phyloP scores from a whole-genome alignment of 2,888 invertebrate species.

The Troilus luridus region DNA sequence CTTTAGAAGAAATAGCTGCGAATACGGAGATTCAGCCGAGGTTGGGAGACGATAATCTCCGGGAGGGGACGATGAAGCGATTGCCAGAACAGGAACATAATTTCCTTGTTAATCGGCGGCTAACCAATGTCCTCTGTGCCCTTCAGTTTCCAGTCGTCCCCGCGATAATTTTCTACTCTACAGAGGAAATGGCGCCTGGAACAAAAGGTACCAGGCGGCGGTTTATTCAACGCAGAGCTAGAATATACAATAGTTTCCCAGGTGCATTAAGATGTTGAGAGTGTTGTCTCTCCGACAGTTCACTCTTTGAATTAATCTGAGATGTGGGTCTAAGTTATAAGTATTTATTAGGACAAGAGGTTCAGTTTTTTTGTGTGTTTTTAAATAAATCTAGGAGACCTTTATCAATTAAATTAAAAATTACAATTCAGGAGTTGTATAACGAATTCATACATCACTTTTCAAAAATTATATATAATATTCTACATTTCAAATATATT shows the following conservation, averaged over 20 bases:
- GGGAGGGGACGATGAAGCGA: background rate
- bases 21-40: background rate
- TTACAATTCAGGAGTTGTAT: too few relatives aligned
- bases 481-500: too few relatives aligned
- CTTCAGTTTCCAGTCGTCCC: background rate
- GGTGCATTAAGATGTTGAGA: too few relatives aligned
- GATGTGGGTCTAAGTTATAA: too few relatives aligned
- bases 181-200: background rate
- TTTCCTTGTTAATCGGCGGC: slow-evolving; percentile 1
- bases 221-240: background rate
- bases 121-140: background rate
- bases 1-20: background rate
- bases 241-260: background rate
- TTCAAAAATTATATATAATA: too few relatives aligned
- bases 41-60: background rate
- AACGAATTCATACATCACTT: too few relatives aligned
- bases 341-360: too few relatives aligned
- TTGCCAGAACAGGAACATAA: background rate
- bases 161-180: background rate
- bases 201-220: background rate
- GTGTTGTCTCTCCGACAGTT: too few relatives aligned
- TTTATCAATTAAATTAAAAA: too few relatives aligned
- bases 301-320: too few relatives aligned
- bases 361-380: too few relatives aligned
- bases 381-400: too few relatives aligned